Evolutionary conservation across 2,888 invertebrate genomes (phyloP).

Genomic region (Capitulum mitella): DNA sequence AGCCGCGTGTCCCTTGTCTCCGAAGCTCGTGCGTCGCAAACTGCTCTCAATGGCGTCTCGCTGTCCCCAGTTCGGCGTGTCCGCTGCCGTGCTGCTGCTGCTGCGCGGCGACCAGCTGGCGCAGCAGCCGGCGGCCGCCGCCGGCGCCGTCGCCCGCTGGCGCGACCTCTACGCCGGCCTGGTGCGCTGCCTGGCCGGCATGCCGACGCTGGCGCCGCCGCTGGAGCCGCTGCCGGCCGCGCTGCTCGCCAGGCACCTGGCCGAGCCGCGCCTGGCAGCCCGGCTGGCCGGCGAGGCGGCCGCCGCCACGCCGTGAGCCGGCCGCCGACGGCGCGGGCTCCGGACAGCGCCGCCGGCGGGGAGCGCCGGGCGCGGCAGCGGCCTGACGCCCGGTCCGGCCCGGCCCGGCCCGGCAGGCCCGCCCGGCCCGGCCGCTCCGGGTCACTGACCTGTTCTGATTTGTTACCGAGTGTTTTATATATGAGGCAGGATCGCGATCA

Average conservation of each 20-base stretch:
- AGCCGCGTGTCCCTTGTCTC: too few relatives aligned
- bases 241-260: background rate
- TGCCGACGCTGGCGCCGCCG: background rate
- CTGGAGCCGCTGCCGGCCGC: conserved; percentile 11
- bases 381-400: background rate
- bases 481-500: too few relatives aligned
- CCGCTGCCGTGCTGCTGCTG: conserved; percentile 1
- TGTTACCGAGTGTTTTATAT: conserved; percentile 21
- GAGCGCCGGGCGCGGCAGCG: background rate
- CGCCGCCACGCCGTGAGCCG: background rate
- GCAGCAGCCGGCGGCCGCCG: background rate
- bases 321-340: background rate
- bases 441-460: conserved; percentile 11
- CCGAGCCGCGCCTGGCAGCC: conserved; percentile 5
- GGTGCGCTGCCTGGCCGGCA: background rate
- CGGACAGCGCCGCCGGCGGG: background rate
- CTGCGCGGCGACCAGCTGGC: background rate
- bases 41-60: too few relatives aligned
- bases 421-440: background rate
- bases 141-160: background rate
- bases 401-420: background rate
- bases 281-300: background rate
- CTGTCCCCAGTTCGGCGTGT: conserved; percentile 11
- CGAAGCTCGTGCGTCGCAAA: too few relatives aligned
- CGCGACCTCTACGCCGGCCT: background rate